Conservation (phyloP, 2,797 vertebrate species). For the Heteromormyrus szaboi region DNA sequence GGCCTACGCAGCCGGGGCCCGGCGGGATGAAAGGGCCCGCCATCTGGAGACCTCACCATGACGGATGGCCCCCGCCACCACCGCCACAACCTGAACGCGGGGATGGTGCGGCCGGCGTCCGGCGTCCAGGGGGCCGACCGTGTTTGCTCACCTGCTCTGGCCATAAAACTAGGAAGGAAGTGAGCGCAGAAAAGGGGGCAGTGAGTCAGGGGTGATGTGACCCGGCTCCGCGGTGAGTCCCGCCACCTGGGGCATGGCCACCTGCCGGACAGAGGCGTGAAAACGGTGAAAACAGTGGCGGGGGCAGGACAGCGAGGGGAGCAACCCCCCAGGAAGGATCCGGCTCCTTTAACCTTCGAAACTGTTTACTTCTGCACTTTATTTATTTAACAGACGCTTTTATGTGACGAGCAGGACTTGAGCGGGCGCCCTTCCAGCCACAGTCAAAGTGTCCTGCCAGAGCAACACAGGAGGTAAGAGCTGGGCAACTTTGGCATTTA, state of each 20-base stretch:
- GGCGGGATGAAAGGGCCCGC: constrained; percentile 1
- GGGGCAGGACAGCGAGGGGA: neutral
- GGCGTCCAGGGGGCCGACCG: neutral
- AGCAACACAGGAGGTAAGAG: neutral
- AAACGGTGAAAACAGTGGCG: neutral
- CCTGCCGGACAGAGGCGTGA: neutral
- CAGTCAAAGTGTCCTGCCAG: neutral
- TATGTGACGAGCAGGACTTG: neutral
- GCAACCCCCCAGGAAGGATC: neutral
- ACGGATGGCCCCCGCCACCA: neutral
- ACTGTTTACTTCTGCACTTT: neutral
- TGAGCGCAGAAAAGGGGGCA: neutral
- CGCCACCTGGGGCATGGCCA: neutral
- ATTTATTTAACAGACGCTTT: neutral
- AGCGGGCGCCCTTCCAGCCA: neutral
- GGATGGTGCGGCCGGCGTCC: neutral
- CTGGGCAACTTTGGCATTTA: neutral
- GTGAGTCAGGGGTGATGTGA: constrained; percentile 6
- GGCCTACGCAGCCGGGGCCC: neutral
- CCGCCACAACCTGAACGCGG: neutral
- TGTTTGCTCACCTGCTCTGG: constrained; percentile 10
- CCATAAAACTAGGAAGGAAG: neutral
- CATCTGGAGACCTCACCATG: constrained; percentile 15
- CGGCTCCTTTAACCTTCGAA: neutral
- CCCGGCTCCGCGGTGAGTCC: neutral